phyloP scores from a whole-genome alignment of 2,113 vertebrate species.

The Rhagologus leucostigma region DNA sequence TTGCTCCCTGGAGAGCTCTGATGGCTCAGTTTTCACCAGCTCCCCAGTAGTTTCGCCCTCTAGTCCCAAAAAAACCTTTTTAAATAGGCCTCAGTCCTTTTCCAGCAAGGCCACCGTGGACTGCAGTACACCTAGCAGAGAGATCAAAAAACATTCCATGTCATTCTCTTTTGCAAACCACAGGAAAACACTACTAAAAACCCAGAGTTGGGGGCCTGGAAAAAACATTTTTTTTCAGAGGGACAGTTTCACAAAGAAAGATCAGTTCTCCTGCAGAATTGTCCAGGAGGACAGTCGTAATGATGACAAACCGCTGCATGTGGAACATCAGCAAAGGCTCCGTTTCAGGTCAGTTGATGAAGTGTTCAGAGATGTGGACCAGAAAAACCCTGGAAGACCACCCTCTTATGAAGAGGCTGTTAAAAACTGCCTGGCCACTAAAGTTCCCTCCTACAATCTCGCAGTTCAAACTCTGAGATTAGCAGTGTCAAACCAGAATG shows the following conservation, averaged over 20 bases:
- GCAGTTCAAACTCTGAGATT: constrained; percentile 79
- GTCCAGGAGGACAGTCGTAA: constrained; percentile 73
- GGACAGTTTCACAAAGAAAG: constrained; percentile 74
- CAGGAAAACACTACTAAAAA: constrained; percentile 71
- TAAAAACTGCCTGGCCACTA: constrained; percentile 33
- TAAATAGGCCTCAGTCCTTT: constrained; percentile 67
- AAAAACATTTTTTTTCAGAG: constrained; percentile 38
- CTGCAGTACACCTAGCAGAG: constrained; percentile 32
- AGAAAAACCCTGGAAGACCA: constrained; percentile 74
- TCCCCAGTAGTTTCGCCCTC: constrained; percentile 83
- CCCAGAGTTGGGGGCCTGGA: constrained; percentile 69
- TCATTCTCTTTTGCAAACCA: constrained; percentile 76
- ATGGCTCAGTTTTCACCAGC: constrained; percentile 81
- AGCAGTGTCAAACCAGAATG: constrained; percentile 54
- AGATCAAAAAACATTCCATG: constrained; percentile 79
- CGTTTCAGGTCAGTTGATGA: constrained; percentile 79
- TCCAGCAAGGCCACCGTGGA: constrained; percentile 57
- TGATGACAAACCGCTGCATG: constrained; percentile 7
- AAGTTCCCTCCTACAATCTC: constrained; percentile 59
- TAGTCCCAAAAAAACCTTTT: constrained; percentile 67
- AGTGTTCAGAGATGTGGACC: constrained; percentile 81
- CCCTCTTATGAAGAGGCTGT: constrained; percentile 87
- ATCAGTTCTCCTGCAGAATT: constrained; percentile 76
- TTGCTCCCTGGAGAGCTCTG: constrained; percentile 80
- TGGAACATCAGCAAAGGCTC: not conserved